Evolutionary conservation across 2,888 invertebrate species (phyloP).

Genomic region (Micoletzkya japonica): DNA sequence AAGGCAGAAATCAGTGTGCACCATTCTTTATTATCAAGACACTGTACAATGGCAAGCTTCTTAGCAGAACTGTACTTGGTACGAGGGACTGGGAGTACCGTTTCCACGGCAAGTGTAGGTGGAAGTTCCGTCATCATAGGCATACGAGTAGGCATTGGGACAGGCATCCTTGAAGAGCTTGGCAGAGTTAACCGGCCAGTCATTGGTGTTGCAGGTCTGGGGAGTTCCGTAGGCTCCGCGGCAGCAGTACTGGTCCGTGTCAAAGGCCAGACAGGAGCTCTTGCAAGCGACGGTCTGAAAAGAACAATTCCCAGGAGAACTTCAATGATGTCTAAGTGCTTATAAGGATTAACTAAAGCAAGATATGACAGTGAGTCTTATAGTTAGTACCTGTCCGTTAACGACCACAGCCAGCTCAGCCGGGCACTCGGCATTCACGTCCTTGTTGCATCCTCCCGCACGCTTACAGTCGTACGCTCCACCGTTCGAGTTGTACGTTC

Average conservation of each 20-base stretch:
- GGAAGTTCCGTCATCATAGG: constrained; percentile 69
- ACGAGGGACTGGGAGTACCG: constrained; percentile 10
- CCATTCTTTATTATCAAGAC: no score
- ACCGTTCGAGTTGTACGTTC: constrained; percentile 29
- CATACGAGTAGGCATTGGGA: constrained; percentile 70
- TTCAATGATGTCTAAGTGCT: no score
- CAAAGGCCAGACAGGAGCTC: constrained; percentile 68
- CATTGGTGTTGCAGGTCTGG: constrained; percentile 65
- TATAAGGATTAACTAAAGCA: no score
- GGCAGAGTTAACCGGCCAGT: constrained; percentile 63
- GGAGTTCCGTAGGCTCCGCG: constrained; percentile 65
- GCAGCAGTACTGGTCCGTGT: constrained; percentile 68
- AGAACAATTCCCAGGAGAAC: no score
- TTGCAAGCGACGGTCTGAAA: constrained; percentile 65
- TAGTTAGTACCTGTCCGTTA: constrained; percentile 19
- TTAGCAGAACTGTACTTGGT: constrained; percentile 28
- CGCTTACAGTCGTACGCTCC: constrained; percentile 32
- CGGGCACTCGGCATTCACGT: constrained; percentile 30
- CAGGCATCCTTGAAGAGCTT: constrained; percentile 67
- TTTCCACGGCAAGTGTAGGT: constrained; percentile 66
- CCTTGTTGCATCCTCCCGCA: constrained; percentile 31
- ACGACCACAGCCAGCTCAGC: constrained; percentile 1
- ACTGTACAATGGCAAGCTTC: no score
- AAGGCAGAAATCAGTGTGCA: no score
- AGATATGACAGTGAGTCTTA: no score